Conservation (phyloP, 2,888 invertebrate genomes). For the Drosophila anomelani region DNA sequence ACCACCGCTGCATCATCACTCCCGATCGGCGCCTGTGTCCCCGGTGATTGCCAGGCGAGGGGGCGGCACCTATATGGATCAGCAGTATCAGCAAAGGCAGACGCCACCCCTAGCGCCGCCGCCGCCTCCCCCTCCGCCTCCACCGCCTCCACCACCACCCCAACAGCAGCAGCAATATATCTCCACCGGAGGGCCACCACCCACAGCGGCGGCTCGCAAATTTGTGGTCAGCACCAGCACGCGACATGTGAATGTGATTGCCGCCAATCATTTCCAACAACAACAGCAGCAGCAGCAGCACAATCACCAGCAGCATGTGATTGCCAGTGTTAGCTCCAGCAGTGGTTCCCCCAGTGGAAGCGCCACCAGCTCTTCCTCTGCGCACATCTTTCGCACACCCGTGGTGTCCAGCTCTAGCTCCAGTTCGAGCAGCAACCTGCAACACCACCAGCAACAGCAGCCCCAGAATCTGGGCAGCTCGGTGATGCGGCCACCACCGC, state of each 20-base stretch:
- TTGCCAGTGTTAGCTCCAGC: slow-evolving; percentile 62
- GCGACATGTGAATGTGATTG: slow-evolving; percentile 82
- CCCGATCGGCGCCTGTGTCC: slow-evolving; percentile 77
- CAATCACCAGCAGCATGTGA: slow-evolving; percentile 54
- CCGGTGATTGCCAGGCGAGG: slow-evolving; percentile 67
- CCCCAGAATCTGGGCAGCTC: slow-evolving; percentile 45
- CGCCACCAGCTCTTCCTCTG: slow-evolving; percentile 47
- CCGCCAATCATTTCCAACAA: slow-evolving; percentile 69
- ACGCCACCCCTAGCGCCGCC: slow-evolving; percentile 61
- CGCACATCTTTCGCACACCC: slow-evolving; percentile 83
- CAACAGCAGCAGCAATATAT: slow-evolving; percentile 56
- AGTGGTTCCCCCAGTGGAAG: slow-evolving; percentile 52
- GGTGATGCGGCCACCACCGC: slow-evolving; percentile 84
- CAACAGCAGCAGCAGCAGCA: slow-evolving; percentile 46
- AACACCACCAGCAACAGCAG: slow-evolving; percentile 32
- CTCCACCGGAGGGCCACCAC: slow-evolving; percentile 47
- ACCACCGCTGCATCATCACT: slow-evolving; percentile 79
- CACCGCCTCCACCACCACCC: slow-evolving; percentile 39
- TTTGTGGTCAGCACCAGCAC: slow-evolving; percentile 80
- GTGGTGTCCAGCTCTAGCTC: slow-evolving; percentile 83
- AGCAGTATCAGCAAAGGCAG: slow-evolving; percentile 51
- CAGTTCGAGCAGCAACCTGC: slow-evolving; percentile 39
- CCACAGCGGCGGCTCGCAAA: slow-evolving; percentile 79
- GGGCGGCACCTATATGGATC: slow-evolving; percentile 56
- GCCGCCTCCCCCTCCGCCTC: slow-evolving; percentile 50